Conservation (phyloP, 2,797 vertebrate species). For the Phrynocephalus vlangalii region DNA sequence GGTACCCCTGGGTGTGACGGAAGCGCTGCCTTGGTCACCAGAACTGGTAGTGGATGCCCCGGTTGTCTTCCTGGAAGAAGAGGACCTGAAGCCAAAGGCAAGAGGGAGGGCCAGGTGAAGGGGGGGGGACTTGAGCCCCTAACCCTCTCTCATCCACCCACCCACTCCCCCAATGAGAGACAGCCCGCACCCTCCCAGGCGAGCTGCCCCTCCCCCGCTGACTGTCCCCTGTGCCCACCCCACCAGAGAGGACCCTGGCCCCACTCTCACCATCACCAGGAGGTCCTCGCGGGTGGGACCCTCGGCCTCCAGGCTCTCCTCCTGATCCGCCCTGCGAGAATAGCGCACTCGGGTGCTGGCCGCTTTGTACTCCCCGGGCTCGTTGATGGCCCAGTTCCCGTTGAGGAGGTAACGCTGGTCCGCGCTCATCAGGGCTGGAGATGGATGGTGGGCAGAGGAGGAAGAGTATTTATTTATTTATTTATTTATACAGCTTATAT, state of each 20-base stretch:
- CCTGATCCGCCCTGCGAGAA: constrained; percentile 46
- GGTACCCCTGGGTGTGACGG: constrained; percentile 24
- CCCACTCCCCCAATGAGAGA: no score
- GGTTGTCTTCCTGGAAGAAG: constrained; percentile 77
- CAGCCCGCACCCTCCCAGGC: no score
- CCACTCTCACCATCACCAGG: constrained; percentile 64
- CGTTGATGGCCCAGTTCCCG: constrained; percentile 75
- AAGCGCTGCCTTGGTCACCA: constrained; percentile 75
- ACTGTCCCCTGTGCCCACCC: no score
- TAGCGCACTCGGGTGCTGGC: constrained; percentile 76
- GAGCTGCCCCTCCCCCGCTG: no score
- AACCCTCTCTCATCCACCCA: no score
- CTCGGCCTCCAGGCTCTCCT: constrained; percentile 70
- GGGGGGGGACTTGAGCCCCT: background rate
- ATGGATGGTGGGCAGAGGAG: no score
- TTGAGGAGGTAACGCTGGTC: constrained; percentile 78
- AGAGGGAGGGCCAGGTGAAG: background rate
- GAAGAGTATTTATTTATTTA: no score
- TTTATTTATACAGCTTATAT: no score
- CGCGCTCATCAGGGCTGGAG: constrained; percentile 68
- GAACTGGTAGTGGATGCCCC: constrained; percentile 79
- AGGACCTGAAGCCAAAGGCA: constrained; percentile 66
- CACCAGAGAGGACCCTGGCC: no score
- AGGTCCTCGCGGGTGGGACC: constrained; percentile 78
- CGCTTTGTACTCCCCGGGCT: constrained; percentile 72